A percentile compares a stretch with the other conserved stretches of the same genome.
Evolutionary conservation across 2,888 invertebrate species (phyloP).

Genomic region (Empis stercorea): DNA sequence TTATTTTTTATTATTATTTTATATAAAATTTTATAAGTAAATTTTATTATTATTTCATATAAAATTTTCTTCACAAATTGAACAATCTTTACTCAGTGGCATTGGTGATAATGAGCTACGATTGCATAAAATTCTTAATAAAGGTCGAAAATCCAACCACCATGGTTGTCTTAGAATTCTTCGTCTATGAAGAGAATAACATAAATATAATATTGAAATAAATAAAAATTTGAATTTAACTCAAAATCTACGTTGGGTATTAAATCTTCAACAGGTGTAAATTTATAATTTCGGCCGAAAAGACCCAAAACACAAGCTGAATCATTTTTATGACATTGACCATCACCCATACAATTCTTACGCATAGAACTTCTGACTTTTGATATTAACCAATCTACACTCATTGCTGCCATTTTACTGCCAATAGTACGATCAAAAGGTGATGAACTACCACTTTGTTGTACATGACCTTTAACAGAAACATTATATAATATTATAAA

Average conservation of each 20-base stretch:
- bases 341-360: slow-evolving; percentile 38
- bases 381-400: slow-evolving; percentile 72
- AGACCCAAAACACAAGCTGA: slow-evolving; percentile 66
- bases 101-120: too few species aligned
- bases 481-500: not conserved
- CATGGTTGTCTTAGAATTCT: slow-evolving; percentile 73
- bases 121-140: slow-evolving; percentile 59
- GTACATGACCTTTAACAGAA: slow-evolving; percentile 59
- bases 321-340: slow-evolving; percentile 45
- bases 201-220: too few species aligned
- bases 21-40: too few species aligned
- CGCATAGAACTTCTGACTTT: too few species aligned
- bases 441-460: slow-evolving; percentile 89
- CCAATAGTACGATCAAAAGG: slow-evolving; percentile 95
- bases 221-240: slow-evolving; percentile 30
- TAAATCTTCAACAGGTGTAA: slow-evolving; percentile 59
- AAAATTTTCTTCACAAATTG: too few species aligned
- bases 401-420: slow-evolving; percentile 88
- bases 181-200: not conserved
- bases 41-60: too few species aligned
- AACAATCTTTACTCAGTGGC: too few species aligned
- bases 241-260: slow-evolving; percentile 64
- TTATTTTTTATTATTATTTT: too few species aligned
- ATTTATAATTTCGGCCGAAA: slow-evolving; percentile 61
- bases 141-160: slow-evolving; percentile 84